A percentile compares a stretch with the other conserved stretches of the same genome.
phyloP scores from a whole-genome alignment of 2,797 vertebrate genomes.

The Tapera naevia region DNA sequence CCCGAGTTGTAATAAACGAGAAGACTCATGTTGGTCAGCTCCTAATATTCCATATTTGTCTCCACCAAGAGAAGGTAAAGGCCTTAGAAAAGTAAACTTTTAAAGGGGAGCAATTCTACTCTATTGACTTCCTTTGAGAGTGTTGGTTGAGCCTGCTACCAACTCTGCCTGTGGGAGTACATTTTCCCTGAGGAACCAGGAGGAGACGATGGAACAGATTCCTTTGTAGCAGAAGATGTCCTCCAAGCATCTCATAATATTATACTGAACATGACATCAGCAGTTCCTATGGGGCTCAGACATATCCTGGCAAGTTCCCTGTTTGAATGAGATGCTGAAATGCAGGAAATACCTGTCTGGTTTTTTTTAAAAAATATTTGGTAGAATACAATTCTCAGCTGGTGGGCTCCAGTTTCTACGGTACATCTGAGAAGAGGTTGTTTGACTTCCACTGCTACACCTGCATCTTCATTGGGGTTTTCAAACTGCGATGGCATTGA shows the following conservation, averaged over 20 bases:
- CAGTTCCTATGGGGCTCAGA: too few species aligned
- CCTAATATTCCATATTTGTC: neutral
- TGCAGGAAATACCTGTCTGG: neutral
- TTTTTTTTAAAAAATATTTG: neutral
- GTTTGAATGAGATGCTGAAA: neutral
- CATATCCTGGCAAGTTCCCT: rapidly evolving
- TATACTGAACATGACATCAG: rapidly evolving
- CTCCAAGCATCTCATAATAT: neutral
- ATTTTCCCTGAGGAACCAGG: neutral
- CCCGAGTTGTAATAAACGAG: rapidly evolving
- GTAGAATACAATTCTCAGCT: neutral
- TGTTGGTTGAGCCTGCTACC: neutral
- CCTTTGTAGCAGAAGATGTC: neutral
- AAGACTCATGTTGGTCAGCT: neutral
- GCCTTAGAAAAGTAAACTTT: neutral
- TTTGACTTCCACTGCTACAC: neutral
- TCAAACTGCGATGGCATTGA: neutral
- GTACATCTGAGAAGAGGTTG: rapidly evolving
- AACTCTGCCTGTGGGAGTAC: rapidly evolving
- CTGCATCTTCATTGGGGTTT: rapidly evolving
- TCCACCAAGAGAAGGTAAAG: neutral
- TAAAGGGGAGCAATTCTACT: neutral
- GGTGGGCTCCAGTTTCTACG: neutral
- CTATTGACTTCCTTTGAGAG: neutral
- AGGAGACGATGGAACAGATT: neutral